Percentiles rank a stretch among this genome's conserved stretches.
phyloP scores from a whole-genome alignment of 2,113 vertebrate species.

The Plecturocebus donacophilus region DNA sequence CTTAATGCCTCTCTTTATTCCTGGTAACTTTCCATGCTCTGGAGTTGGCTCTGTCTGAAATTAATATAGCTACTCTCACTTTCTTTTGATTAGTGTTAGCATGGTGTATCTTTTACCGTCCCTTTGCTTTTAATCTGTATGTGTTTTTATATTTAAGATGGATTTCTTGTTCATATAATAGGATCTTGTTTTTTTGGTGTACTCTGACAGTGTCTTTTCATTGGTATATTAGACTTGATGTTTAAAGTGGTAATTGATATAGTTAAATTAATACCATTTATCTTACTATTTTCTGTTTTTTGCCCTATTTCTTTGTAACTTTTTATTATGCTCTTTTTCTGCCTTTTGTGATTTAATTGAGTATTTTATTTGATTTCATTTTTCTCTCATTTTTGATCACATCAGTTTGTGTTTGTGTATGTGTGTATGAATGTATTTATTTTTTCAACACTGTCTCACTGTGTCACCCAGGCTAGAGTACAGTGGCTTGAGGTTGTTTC shows the following conservation, averaged over 20 bases:
- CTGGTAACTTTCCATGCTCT: neutral
- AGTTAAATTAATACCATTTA: neutral
- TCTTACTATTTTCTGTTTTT: neutral
- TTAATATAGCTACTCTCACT: neutral
- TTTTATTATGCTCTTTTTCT: neutral
- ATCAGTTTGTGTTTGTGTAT: neutral
- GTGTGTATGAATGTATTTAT: no score
- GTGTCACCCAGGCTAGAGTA: no score
- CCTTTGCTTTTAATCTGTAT: neutral
- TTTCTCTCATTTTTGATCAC: neutral
- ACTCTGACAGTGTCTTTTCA: neutral
- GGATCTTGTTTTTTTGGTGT: neutral
- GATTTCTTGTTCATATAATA: neutral
- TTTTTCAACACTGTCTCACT: no score
- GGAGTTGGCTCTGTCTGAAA: neutral
- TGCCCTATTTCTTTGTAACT: neutral
- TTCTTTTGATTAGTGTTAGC: neutral
- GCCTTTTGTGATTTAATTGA: neutral
- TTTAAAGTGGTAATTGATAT: neutral
- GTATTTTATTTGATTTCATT: neutral
- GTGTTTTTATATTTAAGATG: slow-evolving; percentile 4
- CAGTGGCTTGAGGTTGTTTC: no score
- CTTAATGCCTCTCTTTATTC: neutral
- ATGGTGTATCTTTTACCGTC: neutral
- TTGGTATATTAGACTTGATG: neutral